Conservation (phyloP, 2,797 vertebrate species). For the Tenualosa thibaudeaui region DNA sequence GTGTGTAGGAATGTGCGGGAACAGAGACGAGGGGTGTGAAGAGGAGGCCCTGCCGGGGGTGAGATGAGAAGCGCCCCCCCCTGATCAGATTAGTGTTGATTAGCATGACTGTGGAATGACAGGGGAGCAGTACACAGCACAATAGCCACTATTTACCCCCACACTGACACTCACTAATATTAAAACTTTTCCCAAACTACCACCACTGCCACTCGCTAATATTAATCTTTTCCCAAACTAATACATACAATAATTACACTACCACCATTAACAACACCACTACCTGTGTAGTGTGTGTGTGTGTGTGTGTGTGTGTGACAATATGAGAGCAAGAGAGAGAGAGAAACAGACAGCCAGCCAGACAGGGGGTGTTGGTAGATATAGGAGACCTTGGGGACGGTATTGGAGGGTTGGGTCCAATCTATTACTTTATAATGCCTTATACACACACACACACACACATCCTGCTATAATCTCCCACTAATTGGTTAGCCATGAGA, state of each 20-base stretch:
- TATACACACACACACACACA: no score
- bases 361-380: neutral
- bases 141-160: constrained; percentile 72
- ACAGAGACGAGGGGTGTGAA: constrained; percentile 28
- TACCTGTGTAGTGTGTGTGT: neutral
- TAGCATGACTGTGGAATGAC: constrained; percentile 80
- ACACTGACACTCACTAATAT: no score
- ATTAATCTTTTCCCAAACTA: no score
- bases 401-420: neutral
- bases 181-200: no score
- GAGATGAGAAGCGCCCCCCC: constrained; percentile 16
- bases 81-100: constrained; percentile 79
- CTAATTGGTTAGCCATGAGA: constrained; percentile 37
- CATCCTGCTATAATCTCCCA: constrained; percentile 40
- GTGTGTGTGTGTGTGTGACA: neutral
- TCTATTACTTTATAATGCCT: constrained; percentile 27
- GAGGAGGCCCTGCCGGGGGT: neutral
- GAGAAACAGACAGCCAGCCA: no score
- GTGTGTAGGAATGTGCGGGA: constrained; percentile 15
- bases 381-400: neutral
- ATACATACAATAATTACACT: no score
- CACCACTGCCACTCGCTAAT: no score
- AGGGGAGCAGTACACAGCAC: constrained; percentile 67
- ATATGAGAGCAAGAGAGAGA: neutral
- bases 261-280: neutral